These are phyloP conservation scores for Mirza zaza DNA, from an alignment of 2,113 vertebrate genomes.

Conservation along the genomic window DNA sequence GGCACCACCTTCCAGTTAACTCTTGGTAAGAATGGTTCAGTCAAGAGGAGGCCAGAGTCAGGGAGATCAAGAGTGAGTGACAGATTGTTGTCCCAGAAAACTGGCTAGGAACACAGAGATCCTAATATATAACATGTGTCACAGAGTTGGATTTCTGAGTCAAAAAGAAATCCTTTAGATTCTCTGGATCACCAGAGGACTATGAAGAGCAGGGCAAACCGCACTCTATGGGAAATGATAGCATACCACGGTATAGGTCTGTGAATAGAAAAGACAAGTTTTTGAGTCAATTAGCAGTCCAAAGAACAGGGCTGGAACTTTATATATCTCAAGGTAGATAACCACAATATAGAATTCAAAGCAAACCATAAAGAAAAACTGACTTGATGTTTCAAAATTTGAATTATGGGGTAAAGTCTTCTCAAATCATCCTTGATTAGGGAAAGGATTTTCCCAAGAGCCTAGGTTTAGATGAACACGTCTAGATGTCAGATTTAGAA, in stretches of 20 bases:
- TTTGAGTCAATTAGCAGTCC: neutral
- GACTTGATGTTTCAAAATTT: neutral
- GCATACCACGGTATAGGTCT: neutral
- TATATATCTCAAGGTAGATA: neutral
- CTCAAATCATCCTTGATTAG: neutral
- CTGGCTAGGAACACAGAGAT: neutral
- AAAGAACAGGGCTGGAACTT: neutral
- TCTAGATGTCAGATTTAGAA: neutral
- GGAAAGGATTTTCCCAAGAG: neutral
- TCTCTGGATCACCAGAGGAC: neutral
- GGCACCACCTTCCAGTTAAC: neutral
- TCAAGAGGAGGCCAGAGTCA: neutral
- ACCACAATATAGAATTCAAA: neutral
- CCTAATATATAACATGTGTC: neutral
- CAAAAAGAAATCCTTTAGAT: neutral
- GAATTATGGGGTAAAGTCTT: neutral
- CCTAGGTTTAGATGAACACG: neutral
- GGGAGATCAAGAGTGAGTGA: neutral
- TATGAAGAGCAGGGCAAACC: neutral
- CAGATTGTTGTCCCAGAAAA: neutral
- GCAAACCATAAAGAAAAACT: neutral
- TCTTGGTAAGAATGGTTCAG: neutral
- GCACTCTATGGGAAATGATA: neutral
- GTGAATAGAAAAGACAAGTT: neutral
- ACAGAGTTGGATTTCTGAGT: neutral